Evolutionary conservation across 2,113 vertebrate species (phyloP), one percentile per base, ranked within the genome.

Genomic region (Procavia capensis): DNA sequence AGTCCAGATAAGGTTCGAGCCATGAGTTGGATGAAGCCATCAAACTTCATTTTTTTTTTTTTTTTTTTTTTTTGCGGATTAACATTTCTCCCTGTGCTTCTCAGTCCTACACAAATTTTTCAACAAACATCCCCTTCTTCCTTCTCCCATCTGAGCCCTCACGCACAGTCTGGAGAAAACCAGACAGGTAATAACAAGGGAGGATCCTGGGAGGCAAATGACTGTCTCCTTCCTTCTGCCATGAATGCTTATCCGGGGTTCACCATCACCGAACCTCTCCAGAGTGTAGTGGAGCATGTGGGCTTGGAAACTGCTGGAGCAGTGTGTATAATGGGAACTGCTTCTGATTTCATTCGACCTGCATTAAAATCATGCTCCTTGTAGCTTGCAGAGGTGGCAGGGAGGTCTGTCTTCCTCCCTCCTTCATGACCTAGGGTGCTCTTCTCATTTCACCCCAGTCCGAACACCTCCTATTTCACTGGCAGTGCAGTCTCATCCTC

Each of bases 321-420:
- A 91, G 27, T 78, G 78, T 96, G 90, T 88, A 93, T 90, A 95
- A 96, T n/a, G 85, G 94, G 39, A 95, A 72, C 7, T 70, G 91
- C 36, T 93, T 95, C 89, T 84, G 97, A 93, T 96, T 97, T 85
- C 92, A 95, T 95, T 64, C 96, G 95, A 76, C 34, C 79, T 90
- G 79, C 72, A 94, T 47, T 95, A 85, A 93, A 80, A 80, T 93
- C 19, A 41, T 85, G 68, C 82, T 95, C 89, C 90, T 36, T n/a
- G 82, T 86, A 79, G 83, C 43, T 43, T 83, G 88, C 81, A 88
- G 81, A 87, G 79, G 90, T 45, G 6, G 82, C 11, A 7, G 79
- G 89, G 54, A 36, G 93, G 72, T 54, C 89, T 66, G 41, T 34
- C 14, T 9, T 22, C 27, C 36, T 57, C 27, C 64, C 41, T 9